These are phyloP conservation scores for Cybosia mesomella DNA, from an alignment of 2,888 invertebrate species.

Conservation along the genomic window DNA sequence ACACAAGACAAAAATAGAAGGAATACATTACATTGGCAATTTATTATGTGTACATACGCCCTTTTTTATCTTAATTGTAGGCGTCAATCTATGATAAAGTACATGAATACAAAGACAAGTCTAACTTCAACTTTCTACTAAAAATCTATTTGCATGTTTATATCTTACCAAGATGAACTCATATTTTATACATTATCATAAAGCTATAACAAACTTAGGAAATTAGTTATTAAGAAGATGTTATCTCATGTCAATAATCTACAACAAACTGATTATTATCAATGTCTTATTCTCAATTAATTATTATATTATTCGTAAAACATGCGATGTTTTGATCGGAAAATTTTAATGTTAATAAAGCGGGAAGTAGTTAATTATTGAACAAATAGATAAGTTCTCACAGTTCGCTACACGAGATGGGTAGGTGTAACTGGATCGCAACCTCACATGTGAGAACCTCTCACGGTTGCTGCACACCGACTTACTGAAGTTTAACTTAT, in stretches of 20 bases:
- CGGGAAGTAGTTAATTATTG: constrained; percentile 53
- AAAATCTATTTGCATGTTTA: background rate
- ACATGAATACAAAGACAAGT: background rate
- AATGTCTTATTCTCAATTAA: background rate
- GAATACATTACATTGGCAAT: too few species aligned
- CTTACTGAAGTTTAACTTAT: constrained; percentile 64
- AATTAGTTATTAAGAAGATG: background rate
- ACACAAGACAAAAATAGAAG: too few species aligned
- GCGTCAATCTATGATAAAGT: too few species aligned
- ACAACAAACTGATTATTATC: constrained; percentile 6
- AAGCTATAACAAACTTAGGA: background rate
- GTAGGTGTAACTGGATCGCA: constrained; percentile 76
- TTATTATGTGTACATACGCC: too few species aligned
- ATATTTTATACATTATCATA: background rate
- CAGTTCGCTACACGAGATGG: constrained; percentile 55
- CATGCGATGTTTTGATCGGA: constrained; percentile 30
- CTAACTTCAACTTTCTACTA: background rate
- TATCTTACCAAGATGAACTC: background rate
- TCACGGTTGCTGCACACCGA: constrained; percentile 69
- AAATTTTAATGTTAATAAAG: constrained; percentile 48
- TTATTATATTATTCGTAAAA: constrained; percentile 17
- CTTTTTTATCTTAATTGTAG: too few species aligned
- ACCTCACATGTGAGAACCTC: constrained; percentile 73
- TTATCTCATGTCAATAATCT: background rate
- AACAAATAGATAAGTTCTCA: constrained; percentile 68